phyloP scores from a whole-genome alignment of 1,140 invertebrate species.

The Ceratina calcarata region DNA sequence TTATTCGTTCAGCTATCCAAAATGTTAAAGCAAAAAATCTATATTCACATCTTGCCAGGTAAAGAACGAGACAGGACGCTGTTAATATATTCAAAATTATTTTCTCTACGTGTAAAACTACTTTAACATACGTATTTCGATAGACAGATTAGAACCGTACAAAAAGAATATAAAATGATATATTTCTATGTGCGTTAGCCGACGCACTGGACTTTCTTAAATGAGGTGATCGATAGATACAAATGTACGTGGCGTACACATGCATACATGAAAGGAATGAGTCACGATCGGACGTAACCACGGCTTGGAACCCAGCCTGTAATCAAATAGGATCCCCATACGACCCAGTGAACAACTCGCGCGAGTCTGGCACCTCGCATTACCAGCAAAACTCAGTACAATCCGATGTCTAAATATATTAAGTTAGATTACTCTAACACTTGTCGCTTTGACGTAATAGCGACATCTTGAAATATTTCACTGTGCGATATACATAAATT shows the following conservation, averaged over 20 bases:
- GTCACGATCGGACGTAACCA: constrained; percentile 65
- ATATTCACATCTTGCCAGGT: no score
- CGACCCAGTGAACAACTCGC: constrained; percentile 59
- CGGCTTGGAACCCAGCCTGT: constrained; percentile 51
- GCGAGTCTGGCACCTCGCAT: constrained; percentile 51
- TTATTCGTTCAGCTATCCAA: no score
- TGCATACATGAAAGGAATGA: constrained; percentile 54
- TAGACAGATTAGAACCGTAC: background rate
- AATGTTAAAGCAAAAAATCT: no score
- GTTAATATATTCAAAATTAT: no score
- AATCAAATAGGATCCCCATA: constrained; percentile 66
- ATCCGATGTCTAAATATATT: constrained; percentile 15
- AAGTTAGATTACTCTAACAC: background rate
- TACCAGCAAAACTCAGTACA: constrained; percentile 37
- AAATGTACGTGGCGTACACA: constrained; percentile 26
- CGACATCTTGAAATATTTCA: no score
- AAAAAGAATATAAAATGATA: constrained; percentile 50
- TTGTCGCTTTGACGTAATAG: no score
- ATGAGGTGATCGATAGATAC: constrained; percentile 58
- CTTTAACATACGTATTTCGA: background rate
- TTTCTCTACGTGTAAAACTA: background rate
- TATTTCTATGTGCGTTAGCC: constrained; percentile 52
- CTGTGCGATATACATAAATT: no score
- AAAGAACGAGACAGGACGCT: no score
- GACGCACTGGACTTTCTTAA: constrained; percentile 54